Percentiles rank a stretch among this genome's conserved stretches.
Conservation (phyloP, 2,113 vertebrate species). For the Pygathrix nemaeus region DNA sequence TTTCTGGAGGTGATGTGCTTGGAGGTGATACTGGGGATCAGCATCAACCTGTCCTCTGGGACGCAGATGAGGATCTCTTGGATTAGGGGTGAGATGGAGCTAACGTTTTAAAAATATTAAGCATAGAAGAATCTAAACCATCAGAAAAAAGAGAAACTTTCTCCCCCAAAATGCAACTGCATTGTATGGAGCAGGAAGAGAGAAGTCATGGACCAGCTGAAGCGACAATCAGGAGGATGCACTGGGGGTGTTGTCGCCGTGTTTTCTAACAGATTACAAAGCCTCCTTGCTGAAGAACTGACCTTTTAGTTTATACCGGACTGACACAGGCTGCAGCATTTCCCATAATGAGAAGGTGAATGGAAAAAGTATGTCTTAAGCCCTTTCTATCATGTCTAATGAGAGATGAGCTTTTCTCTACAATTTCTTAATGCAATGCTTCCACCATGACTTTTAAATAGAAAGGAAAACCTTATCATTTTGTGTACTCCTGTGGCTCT, state of each 20-base stretch:
- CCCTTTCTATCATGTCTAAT: constrained; percentile 44
- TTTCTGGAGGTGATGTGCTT: background rate
- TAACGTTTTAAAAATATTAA: background rate
- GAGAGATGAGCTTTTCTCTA: constrained; percentile 26
- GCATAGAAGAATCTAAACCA: background rate
- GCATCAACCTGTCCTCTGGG: background rate
- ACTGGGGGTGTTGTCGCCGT: fast-evolving
- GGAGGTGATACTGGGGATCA: background rate
- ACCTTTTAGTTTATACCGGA: constrained; percentile 55
- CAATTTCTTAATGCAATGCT: background rate
- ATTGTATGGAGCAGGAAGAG: fast-evolving
- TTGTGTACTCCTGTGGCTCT: background rate
- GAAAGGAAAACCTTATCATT: background rate
- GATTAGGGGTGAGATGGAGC: background rate
- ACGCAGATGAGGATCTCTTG: background rate
- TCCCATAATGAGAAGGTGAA: constrained; percentile 25
- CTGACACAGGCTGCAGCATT: constrained; percentile 11
- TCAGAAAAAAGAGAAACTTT: background rate
- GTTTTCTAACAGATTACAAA: background rate
- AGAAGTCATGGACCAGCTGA: fast-evolving
- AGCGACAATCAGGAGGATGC: fast-evolving
- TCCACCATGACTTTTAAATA: constrained; percentile 45
- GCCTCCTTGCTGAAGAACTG: background rate
- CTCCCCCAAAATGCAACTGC: background rate
- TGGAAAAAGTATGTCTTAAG: background rate